These are phyloP conservation scores for Calephelis perditalis DNA, from an alignment of 2,888 invertebrate genomes.

Conservation along the genomic window DNA sequence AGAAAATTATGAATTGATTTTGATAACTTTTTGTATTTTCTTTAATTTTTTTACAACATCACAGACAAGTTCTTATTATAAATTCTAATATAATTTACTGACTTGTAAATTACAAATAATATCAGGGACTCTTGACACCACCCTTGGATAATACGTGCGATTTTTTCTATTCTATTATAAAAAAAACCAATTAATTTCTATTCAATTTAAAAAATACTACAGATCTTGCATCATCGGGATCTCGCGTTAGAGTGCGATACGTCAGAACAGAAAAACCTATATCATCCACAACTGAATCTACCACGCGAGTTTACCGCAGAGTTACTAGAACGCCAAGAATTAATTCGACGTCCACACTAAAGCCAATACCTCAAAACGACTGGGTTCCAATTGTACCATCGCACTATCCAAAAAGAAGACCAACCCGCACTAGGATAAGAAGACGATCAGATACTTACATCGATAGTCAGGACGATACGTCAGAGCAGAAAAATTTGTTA, in stretches of 20 bases:
- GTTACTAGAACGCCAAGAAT: slow-evolving; percentile 58
- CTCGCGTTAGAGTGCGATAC: slow-evolving; percentile 41
- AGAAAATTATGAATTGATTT: too few relatives aligned
- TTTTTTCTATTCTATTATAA: too few relatives aligned
- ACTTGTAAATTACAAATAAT: too few relatives aligned
- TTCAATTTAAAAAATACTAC: slow-evolving; percentile 38
- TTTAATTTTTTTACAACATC: too few relatives aligned
- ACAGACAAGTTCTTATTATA: too few relatives aligned
- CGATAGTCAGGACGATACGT: slow-evolving; percentile 27
- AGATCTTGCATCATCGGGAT: slow-evolving; percentile 46
- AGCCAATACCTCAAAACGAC: slow-evolving; percentile 50
- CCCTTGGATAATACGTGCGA: too few relatives aligned
- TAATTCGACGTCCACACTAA: slow-evolving; percentile 40
- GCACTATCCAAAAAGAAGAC: slow-evolving; percentile 48
- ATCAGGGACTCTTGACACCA: too few relatives aligned
- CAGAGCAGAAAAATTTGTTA: slow-evolving; percentile 39
- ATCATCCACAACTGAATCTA: slow-evolving; percentile 35
- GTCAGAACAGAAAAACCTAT: slow-evolving; percentile 37
- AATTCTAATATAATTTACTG: too few relatives aligned
- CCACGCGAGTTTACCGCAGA: slow-evolving; percentile 51
- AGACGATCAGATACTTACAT: slow-evolving; percentile 45
- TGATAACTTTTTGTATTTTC: too few relatives aligned
- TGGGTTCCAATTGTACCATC: slow-evolving; percentile 70
- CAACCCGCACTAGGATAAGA: slow-evolving; percentile 37
- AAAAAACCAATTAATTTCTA: too few relatives aligned